Evolutionary conservation across 2,113 vertebrate species (phyloP), one percentile per base, ranked within the genome.

Genomic region (Macroglossus sobrinus): DNA sequence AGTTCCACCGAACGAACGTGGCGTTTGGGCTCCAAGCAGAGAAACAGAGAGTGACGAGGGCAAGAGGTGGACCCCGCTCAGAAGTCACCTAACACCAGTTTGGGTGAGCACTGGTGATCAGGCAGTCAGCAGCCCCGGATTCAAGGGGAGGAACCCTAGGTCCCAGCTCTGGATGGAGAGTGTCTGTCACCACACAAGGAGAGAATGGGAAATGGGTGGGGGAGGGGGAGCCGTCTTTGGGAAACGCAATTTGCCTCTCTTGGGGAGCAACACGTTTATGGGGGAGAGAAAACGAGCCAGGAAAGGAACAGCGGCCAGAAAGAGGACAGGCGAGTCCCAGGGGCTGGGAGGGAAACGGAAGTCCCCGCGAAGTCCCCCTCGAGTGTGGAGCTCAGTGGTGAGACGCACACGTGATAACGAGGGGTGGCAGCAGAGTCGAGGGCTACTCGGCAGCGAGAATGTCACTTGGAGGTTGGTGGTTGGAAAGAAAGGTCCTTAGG

Each of bases 341-440:
- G 66, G 43, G 14, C 43, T 43, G 3, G 33, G 68, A 35, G 19
- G 28, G 61, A 38, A 81, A 13, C 75, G n/a, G 40, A 79, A 68
- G 86, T 14, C 38, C 26, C 10, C 12, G 7, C 5, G 53, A 59
- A 0, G 1, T 47, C 28, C 63, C 38, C 3, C 21, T 2, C 12
- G 59, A 50, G 50, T 3, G 30, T 33, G 43, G 71, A 21, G 91
- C 11, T 57, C 1, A 0, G 35, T 12, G 16, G 14, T 4, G 8
- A 71, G 64, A 24, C 28, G 8, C 66, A 33, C 14, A 0, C 0
- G 2, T 7, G 43, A n/a, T 61, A 38, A n/a, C 4, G 75, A 35
- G 13, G 0, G 3, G 45, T 11, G 22, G 61, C 3, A 0, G 40
- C 35, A 1, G 35, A 7, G 18, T 9, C 3, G 19, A 26, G 74